Evolutionary conservation across 2,888 invertebrate species (phyloP).

Genomic region (Pediacus dermestoides): DNA sequence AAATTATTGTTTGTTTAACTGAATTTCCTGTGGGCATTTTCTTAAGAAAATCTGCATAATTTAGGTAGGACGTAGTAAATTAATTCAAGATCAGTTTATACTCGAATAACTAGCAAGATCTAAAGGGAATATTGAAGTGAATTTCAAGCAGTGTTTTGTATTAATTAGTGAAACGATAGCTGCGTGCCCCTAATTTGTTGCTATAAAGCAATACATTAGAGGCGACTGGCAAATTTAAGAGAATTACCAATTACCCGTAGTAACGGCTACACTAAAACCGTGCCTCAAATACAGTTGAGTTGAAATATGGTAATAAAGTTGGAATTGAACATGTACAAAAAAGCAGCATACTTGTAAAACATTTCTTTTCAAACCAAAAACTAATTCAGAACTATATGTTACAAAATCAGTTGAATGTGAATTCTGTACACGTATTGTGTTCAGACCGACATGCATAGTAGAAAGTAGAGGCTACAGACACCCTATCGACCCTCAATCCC

Average conservation of each 20-base stretch:
- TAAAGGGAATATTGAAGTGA: slow-evolving; percentile 33
- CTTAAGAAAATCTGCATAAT: slow-evolving; percentile 18
- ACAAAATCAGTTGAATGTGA: slow-evolving; percentile 21
- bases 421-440: slow-evolving; percentile 41
- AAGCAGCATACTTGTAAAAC: too few species aligned
- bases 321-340: too few species aligned
- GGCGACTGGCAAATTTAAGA: too few species aligned
- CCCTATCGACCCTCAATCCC: slow-evolving; percentile 40
- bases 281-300: too few species aligned
- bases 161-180: slow-evolving; percentile 7
- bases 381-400: too few species aligned
- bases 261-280: too few species aligned
- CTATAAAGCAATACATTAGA: too few species aligned
- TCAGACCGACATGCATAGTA: slow-evolving; percentile 36
- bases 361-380: too few species aligned
- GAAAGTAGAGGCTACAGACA: slow-evolving; percentile 30
- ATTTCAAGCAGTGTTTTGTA: slow-evolving; percentile 23
- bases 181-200: too few species aligned
- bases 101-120: slow-evolving; percentile 27
- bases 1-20: slow-evolving; percentile 13
- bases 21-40: slow-evolving; percentile 9
- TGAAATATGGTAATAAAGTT: too few species aligned
- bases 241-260: too few species aligned
- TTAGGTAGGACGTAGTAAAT: slow-evolving; percentile 22
- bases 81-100: slow-evolving; percentile 30